Conservation (phyloP, 2,797 vertebrate species). For the Odontamblyopus rebecca region DNA sequence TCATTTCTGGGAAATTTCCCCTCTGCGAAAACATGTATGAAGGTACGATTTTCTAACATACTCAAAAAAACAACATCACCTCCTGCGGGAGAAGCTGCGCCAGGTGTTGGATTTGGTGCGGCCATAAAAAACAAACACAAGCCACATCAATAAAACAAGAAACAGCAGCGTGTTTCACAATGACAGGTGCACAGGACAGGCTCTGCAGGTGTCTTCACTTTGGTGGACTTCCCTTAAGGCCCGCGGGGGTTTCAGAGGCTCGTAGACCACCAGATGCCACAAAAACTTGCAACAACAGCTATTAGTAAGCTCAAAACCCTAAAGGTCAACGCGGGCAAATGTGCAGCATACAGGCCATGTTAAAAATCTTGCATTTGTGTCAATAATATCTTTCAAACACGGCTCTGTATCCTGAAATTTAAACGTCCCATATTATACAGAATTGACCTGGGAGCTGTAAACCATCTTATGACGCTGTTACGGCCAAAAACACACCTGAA, state of each 20-base stretch:
- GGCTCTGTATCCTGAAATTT: too few species aligned
- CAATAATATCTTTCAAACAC: too few species aligned
- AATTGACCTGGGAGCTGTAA: too few species aligned
- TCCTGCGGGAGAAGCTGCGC: neutral
- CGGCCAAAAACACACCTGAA: too few species aligned
- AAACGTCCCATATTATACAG: too few species aligned
- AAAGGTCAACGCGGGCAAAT: too few species aligned
- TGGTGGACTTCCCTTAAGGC: slow-evolving; percentile 52
- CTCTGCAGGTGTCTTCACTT: slow-evolving; percentile 36
- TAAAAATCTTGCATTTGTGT: too few species aligned
- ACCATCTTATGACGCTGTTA: too few species aligned
- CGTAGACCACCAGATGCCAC: slow-evolving; percentile 11
- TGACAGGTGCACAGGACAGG: slow-evolving; percentile 41
- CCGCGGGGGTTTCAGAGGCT: slow-evolving; percentile 54
- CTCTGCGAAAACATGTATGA: too few species aligned
- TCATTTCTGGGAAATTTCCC: too few species aligned
- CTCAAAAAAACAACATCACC: neutral
- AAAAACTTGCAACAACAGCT: neutral
- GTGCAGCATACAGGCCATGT: too few species aligned
- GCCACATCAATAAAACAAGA: neutral
- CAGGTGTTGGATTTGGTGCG: neutral
- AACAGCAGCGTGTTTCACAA: slow-evolving; percentile 35
- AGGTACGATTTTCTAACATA: neutral
- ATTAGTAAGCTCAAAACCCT: too few species aligned
- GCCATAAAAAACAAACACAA: slow-evolving; percentile 18